Evolutionary conservation across 2,888 invertebrate genomes (phyloP), one percentile per base, ranked within the genome.

Genomic region (Tetragnatha montana): DNA sequence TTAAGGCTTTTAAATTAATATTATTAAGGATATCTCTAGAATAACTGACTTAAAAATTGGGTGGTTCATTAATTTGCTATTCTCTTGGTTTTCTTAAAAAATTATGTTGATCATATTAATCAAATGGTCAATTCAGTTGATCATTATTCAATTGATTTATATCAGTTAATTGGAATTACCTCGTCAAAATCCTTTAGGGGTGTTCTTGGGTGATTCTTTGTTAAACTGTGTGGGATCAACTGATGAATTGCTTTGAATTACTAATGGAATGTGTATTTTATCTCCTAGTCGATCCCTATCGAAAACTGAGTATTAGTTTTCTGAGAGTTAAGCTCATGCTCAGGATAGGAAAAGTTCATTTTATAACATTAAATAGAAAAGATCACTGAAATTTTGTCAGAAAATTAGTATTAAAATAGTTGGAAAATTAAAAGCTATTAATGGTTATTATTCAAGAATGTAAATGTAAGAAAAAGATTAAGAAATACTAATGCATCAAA

Each of bases 151-250:
- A 35, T 35, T 35, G 35, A 35, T 35, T 35, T 10, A 60, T 60
- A 60, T 17, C 60, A 60, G 60, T 60, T 17, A 4, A 76, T 6
- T 35, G 35, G 35, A 35, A 35, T 89, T 89, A 89, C 89, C 89
- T 89, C 50, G 69, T 50, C 19, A 19, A 21, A 76, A 69, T 71
- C 78, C 22, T 68, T 22, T 68, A 19, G 60, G 71, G 19, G 76
- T 74, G 49, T 47, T 7, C 70, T 86, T 68, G 68, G 69, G 14
- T n/a, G 81, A 21, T 68, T 76, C 60, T 81, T 89, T n/a, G 73
- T 78, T 81, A 80, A 50, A 81, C 74, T 78, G 81, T 81, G 86
- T 76, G 47, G 85, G 85, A 68, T 87, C 90, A 50, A 90, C 49
- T 21, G 78, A 12, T 60, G 87, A 79, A 71, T 81, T 87, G 73